Percentiles rank a stretch among this genome's conserved stretches.
phyloP scores from a whole-genome alignment of 2,113 vertebrate species.

The Pseudorectes ferrugineus region DNA sequence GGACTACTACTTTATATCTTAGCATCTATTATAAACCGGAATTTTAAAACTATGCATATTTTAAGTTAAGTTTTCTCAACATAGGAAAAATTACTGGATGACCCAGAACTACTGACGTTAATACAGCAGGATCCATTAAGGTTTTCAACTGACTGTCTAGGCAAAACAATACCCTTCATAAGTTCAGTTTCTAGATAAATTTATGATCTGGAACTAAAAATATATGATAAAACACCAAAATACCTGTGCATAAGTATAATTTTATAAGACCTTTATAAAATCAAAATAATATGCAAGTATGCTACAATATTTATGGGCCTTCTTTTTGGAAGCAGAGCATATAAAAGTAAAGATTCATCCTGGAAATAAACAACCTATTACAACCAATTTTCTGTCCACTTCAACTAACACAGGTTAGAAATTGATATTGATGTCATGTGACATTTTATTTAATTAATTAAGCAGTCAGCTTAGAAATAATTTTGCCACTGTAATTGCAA shows the following conservation, averaged over 20 bases:
- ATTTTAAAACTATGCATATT: not conserved
- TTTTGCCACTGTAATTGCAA: not conserved
- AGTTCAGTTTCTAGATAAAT: not conserved
- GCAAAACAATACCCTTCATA: not conserved
- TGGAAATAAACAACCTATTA: not conserved
- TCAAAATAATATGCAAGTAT: not conserved
- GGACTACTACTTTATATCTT: not conserved
- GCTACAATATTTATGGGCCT: not conserved
- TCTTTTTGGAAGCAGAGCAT: not conserved
- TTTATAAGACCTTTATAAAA: not conserved
- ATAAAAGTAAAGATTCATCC: not conserved
- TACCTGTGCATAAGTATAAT: not conserved
- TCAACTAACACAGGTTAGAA: not conserved
- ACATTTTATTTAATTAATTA: not conserved
- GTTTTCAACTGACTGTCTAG: not conserved
- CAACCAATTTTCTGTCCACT: not conserved
- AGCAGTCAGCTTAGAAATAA: not conserved
- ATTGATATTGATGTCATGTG: not conserved
- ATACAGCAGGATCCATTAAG: not conserved
- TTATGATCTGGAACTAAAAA: not conserved
- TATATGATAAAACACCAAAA: not conserved
- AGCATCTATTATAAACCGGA: not conserved
- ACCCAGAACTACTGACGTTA: not conserved
- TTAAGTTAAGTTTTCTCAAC: not conserved
- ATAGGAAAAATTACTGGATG: not conserved